These are phyloP conservation scores for Ridgeia piscesae DNA, from an alignment of 1,140 invertebrate genomes.

Conservation along the genomic window DNA sequence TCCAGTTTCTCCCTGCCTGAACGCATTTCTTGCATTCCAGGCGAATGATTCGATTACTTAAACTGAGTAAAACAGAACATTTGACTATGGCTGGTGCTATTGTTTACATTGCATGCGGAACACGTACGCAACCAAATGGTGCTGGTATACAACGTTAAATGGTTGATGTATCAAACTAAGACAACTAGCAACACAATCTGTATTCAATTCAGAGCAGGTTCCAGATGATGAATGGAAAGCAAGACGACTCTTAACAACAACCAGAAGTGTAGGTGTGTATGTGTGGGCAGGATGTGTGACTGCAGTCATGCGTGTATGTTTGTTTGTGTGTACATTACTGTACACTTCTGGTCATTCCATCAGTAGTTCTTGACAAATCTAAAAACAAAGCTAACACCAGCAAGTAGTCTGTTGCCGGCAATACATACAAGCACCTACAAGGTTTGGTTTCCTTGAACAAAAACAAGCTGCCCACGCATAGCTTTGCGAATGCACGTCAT, in stretches of 20 bases:
- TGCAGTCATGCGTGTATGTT: background rate
- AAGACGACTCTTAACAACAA: background rate
- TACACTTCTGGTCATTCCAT: background rate
- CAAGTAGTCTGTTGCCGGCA: background rate
- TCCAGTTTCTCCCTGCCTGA: background rate
- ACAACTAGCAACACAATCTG: background rate
- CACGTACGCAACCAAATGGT: background rate
- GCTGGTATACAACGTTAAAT: background rate
- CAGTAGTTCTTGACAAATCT: background rate
- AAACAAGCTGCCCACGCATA: background rate
- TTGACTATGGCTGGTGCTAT: background rate
- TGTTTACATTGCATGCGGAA: background rate
- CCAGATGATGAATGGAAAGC: background rate
- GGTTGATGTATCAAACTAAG: background rate
- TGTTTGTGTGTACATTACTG: background rate
- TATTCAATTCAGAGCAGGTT: background rate
- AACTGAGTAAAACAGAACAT: background rate
- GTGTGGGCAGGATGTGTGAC: background rate
- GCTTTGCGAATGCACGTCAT: background rate
- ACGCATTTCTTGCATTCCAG: background rate
- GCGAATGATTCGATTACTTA: background rate
- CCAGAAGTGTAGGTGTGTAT: background rate
- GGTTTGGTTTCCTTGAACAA: background rate
- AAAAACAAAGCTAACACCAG: background rate
- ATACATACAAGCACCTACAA: background rate